These are phyloP conservation scores for Druon quercuslanigerum DNA, from an alignment of 1,140 invertebrate species.

Conservation along the genomic window DNA sequence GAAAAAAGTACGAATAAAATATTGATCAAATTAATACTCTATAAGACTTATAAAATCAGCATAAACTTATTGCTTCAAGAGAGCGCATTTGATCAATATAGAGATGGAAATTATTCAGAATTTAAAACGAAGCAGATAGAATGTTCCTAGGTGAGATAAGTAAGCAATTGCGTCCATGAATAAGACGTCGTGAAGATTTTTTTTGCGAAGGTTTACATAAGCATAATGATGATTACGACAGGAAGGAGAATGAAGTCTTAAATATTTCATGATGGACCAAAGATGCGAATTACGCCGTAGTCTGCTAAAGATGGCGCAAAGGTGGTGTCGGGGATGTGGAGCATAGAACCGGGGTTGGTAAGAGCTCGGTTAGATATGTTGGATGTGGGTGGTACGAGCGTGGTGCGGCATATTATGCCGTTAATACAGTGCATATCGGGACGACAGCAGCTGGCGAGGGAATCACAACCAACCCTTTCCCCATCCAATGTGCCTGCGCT, in stretches of 20 bases:
- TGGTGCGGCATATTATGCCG: constrained; percentile 67
- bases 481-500: constrained; percentile 21
- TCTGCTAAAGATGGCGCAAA: constrained; percentile 49
- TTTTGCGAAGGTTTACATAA: neutral
- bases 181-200: neutral
- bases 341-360: constrained; percentile 40
- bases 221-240: constrained; percentile 41
- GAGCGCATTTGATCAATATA: too few species aligned
- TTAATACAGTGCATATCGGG: constrained; percentile 70
- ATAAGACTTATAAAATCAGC: too few species aligned
- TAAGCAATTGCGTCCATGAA: neutral
- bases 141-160: neutral
- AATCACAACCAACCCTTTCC: constrained; percentile 57
- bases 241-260: constrained; percentile 61
- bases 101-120: too few species aligned
- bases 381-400: constrained; percentile 56
- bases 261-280: constrained; percentile 68
- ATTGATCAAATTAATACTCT: too few species aligned
- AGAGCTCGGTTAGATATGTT: constrained; percentile 57
- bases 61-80: too few species aligned
- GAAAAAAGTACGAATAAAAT: too few species aligned
- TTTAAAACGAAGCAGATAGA: neutral
- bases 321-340: constrained; percentile 33
- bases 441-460: constrained; percentile 63
- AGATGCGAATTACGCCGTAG: constrained; percentile 63